Conservation (phyloP, 2,888 invertebrate species). For the Agrochola lota region DNA sequence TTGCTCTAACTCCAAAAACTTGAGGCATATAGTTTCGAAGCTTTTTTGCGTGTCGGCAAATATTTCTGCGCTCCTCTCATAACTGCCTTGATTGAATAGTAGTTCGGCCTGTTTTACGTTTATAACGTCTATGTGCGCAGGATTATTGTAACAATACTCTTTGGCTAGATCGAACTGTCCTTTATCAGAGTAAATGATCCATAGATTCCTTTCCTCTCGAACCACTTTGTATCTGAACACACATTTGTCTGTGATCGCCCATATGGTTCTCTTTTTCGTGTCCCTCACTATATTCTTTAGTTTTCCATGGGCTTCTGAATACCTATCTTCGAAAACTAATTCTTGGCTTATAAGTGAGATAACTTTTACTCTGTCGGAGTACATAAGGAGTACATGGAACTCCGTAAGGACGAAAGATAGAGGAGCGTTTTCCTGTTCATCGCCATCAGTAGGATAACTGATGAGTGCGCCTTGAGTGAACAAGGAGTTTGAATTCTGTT, state of each 20-base stretch:
- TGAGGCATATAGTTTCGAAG: conserved; percentile 98
- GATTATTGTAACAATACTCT: conserved; percentile 95
- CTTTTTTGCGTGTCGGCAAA: conserved; percentile 97
- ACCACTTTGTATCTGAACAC: conserved; percentile 96
- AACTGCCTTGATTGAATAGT: conserved; percentile 94
- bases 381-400: conserved; percentile 96
- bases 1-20: conserved; percentile 95
- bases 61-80: conserved; percentile 95
- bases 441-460: conserved; percentile 81
- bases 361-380: conserved; percentile 95
- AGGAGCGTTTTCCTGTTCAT: conserved; percentile 89
- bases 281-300: conserved; percentile 95
- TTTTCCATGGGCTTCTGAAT: conserved; percentile 94
- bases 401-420: conserved; percentile 96
- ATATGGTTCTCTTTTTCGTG: conserved; percentile 94
- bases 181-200: conserved; percentile 96
- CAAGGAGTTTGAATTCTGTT: conserved; percentile 87
- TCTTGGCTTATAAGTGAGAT: conserved; percentile 96
- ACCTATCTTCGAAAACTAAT: conserved; percentile 96
- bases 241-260: conserved; percentile 96
- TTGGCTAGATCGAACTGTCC: conserved; percentile 96
- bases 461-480: conserved; percentile 86
- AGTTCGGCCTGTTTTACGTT: conserved; percentile 97
- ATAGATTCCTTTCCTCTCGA: conserved; percentile 96
- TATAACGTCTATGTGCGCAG: conserved; percentile 95